Conservation (phyloP, 2,797 vertebrate genomes). For the Chromobotia macracanthus region DNA sequence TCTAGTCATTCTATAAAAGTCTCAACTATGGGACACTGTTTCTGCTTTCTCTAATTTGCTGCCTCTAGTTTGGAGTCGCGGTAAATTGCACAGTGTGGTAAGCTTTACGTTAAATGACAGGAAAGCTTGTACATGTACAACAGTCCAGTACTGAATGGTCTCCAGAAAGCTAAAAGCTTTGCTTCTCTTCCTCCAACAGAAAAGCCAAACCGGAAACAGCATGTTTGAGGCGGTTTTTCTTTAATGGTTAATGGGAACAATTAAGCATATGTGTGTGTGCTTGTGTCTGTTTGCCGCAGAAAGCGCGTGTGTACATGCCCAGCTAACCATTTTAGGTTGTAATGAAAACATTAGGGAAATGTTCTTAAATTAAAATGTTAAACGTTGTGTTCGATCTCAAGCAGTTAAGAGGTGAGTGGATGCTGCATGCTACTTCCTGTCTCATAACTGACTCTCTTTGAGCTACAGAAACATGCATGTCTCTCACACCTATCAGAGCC, state of each 20-base stretch:
- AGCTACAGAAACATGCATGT: slow-evolving; percentile 14
- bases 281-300: neutral
- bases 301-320: too few species aligned
- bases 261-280: slow-evolving; percentile 49
- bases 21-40: too few species aligned
- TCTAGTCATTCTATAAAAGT: neutral
- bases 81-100: neutral
- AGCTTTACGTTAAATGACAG: neutral
- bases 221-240: slow-evolving; percentile 42
- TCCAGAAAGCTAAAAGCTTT: slow-evolving; percentile 1
- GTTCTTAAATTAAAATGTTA: too few species aligned
- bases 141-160: neutral
- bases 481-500: slow-evolving; percentile 44
- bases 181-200: slow-evolving; percentile 7
- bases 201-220: slow-evolving; percentile 31
- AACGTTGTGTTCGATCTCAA: too few species aligned
- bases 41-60: neutral
- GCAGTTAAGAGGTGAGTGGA: slow-evolving; percentile 45
- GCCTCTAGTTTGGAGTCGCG: neutral
- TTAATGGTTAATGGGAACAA: slow-evolving; percentile 55
- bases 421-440: slow-evolving; percentile 21
- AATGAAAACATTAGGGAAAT: too few species aligned
- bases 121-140: slow-evolving; percentile 13
- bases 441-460: neutral
- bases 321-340: too few species aligned